A percentile compares a stretch with the other conserved stretches of the same genome.
phyloP scores from a whole-genome alignment of 2,113 vertebrate species.

The Pomatostomus ruficeps region DNA sequence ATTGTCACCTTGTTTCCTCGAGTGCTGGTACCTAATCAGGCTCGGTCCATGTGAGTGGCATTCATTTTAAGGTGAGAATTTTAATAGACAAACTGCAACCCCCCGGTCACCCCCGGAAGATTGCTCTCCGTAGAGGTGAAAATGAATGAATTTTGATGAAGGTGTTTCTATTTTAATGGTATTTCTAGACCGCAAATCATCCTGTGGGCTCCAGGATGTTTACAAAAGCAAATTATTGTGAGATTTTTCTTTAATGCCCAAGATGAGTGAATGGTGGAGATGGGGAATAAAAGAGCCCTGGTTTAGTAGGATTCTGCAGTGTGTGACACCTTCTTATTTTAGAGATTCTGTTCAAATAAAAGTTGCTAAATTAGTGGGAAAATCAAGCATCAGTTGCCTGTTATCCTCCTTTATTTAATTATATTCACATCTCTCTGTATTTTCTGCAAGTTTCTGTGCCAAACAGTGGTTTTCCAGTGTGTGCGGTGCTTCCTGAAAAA shows the following conservation, averaged over 20 bases:
- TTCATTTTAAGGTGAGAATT: not conserved
- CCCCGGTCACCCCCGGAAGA: not conserved
- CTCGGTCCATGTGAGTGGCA: not conserved
- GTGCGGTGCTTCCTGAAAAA: not conserved
- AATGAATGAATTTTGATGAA: not conserved
- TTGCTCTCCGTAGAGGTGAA: not conserved
- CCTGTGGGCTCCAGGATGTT: not conserved
- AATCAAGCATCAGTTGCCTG: not conserved
- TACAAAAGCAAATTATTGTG: not conserved
- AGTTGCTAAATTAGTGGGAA: not conserved
- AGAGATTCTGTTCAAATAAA: not conserved
- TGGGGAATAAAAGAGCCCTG: not conserved
- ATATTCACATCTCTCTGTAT: not conserved
- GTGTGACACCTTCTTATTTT: not conserved
- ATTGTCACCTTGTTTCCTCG: not conserved
- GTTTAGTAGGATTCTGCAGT: not conserved
- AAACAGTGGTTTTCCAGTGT: not conserved
- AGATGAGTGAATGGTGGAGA: not conserved
- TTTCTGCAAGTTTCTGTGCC: not conserved
- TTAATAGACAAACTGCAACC: not conserved
- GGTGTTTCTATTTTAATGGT: not conserved
- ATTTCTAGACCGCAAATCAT: not conserved
- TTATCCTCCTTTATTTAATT: not conserved
- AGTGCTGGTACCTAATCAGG: not conserved
- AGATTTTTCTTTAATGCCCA: not conserved